Evolutionary conservation across 1,140 invertebrate genomes (phyloP).

Genomic region (Saccostrea echinata): DNA sequence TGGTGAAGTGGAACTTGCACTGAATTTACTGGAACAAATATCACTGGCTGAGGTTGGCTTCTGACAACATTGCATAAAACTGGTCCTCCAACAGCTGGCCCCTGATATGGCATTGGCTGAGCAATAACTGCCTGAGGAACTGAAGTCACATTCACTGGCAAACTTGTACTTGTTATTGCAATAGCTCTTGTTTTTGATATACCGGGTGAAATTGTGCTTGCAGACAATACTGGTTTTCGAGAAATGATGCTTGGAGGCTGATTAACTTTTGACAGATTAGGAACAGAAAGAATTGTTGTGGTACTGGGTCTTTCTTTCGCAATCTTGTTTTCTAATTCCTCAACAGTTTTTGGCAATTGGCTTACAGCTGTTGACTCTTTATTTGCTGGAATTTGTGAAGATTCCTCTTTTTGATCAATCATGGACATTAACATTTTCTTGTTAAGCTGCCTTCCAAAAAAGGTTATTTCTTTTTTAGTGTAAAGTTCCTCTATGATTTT

Average conservation of each 20-base stretch:
- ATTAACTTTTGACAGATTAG: constrained; percentile 8
- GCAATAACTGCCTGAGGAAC: constrained; percentile 27
- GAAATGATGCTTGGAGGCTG: background rate
- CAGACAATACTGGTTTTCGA: background rate
- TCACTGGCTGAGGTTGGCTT: background rate
- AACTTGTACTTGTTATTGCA: background rate
- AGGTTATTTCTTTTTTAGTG: constrained; percentile 32
- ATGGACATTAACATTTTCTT: constrained; percentile 26
- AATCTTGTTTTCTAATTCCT: background rate
- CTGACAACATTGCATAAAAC: constrained; percentile 9
- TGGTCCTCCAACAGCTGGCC: background rate
- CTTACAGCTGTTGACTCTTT: background rate
- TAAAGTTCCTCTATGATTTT: constrained; percentile 50
- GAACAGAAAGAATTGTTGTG: constrained; percentile 9
- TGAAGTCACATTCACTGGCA: background rate
- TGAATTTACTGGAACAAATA: constrained; percentile 9
- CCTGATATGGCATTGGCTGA: background rate
- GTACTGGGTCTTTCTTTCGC: background rate
- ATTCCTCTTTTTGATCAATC: constrained; percentile 16
- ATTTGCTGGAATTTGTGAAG: background rate
- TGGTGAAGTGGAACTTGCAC: background rate
- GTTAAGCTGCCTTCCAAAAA: constrained; percentile 50
- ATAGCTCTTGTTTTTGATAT: background rate
- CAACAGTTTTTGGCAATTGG: background rate
- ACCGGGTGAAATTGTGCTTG: background rate